Percentiles rank a stretch among this genome's conserved stretches.
These are phyloP conservation scores for Lethrus apterus DNA, from an alignment of 1,140 invertebrate genomes.

Conservation along the genomic window DNA sequence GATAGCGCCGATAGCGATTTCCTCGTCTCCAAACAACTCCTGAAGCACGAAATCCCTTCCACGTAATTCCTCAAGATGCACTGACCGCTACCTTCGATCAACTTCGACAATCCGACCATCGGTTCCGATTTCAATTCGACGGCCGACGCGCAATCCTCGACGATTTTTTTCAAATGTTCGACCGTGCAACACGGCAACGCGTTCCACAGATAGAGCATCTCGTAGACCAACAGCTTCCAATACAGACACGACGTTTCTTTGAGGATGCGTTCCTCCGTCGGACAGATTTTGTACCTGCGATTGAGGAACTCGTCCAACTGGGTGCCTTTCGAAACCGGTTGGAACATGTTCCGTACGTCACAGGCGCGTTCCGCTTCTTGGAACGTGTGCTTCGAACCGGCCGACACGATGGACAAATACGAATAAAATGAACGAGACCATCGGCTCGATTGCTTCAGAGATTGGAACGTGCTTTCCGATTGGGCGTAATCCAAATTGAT, in stretches of 20 bases:
- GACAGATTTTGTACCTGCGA: constrained; percentile 27
- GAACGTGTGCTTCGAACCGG: constrained; percentile 28
- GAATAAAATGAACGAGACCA: constrained; percentile 66
- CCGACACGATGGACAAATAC: constrained; percentile 50
- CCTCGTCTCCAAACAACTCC: constrained; percentile 44
- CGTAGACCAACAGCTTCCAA: constrained; percentile 57
- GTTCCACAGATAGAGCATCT: constrained; percentile 68
- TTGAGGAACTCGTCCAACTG: constrained; percentile 34
- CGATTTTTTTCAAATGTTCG: constrained; percentile 44
- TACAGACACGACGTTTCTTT: constrained; percentile 34
- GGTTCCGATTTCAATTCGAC: constrained; percentile 41
- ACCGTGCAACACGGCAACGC: constrained; percentile 54
- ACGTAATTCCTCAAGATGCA: constrained; percentile 43
- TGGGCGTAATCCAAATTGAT: constrained; percentile 55
- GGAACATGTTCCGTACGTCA: constrained; percentile 12
- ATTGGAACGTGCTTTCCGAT: constrained; percentile 50
- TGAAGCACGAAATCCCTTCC: constrained; percentile 46
- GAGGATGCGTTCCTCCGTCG: constrained; percentile 17
- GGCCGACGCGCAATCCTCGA: constrained; percentile 29
- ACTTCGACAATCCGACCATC: constrained; percentile 48
- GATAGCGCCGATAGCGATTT: constrained; percentile 32
- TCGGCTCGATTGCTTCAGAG: constrained; percentile 52
- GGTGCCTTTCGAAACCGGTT: constrained; percentile 19
- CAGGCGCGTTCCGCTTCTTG: constrained; percentile 5
- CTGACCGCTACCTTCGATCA: constrained; percentile 48